Base-by-base conservation (phyloP, 2,113 vertebrate species). In the Oxyruncus cristatus region DNA sequence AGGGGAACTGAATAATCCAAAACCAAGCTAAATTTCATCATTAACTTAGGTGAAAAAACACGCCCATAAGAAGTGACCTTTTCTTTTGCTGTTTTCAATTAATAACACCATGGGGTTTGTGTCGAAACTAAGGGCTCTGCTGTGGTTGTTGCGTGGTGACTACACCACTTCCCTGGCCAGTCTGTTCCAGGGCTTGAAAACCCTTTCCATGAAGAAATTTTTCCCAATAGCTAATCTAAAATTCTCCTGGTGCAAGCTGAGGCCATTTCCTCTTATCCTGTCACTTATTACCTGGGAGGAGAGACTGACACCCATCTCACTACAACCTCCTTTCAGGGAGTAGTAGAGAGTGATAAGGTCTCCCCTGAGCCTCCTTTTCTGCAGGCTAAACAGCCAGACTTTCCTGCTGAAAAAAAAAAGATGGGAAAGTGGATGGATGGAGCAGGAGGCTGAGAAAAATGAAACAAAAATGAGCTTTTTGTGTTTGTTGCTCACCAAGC, bases 21-120 rank as follows among this genome's bases (percentile, higher is more conserved):
- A 85, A 71, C 5, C 1, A 12, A 91, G 42, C 12, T 46, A 14
- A 70, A 77, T 58, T 32, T 84, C 23, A 6, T 49, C 5, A 74
- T 49, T 23, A 18, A 19, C 42, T 61, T 18, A 35, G 41, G 30
- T 37, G 6, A 28, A 49, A 23, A 8, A 9, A 15, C 4, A 8
- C 8, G 3, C 0, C 0, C 2, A 3, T 11, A 23, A 53, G 24
- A 68, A 52, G 14, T 16, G 8, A 42, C n/a, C 24, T 53, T 44
- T 73, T 46, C 12, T 71, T 58, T 65, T 19, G 10, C 3, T 32
- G 12, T 56, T 93, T 65, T 53, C 49, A 27, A 2, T 26, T 2
- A 73, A 15, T 17, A 61, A 27, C 19, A 22, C 32, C 2, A 0
- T 6, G 7, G 14, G 17, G 1, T 73, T 62, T 61, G 12, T 62